Conservation (phyloP, 2,113 vertebrate genomes). For the Sebastes fasciatus region DNA sequence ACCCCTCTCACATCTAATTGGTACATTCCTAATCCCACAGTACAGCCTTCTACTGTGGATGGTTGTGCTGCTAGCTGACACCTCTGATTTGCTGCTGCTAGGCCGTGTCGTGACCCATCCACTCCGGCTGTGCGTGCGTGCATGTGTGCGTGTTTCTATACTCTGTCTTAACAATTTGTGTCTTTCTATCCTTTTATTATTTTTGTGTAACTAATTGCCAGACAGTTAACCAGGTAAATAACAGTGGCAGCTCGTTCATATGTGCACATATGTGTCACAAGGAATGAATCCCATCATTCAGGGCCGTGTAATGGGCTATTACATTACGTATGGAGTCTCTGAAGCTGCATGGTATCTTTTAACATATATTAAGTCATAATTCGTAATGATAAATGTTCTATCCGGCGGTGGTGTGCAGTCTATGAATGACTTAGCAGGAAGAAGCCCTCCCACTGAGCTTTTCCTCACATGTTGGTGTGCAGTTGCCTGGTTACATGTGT, state of each 20-base stretch:
- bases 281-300: constrained; percentile 11
- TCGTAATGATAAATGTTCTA: constrained; percentile 15
- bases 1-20: constrained; percentile 46
- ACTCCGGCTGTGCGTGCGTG: not conserved
- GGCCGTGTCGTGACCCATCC: constrained; percentile 24
- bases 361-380: constrained; percentile 16
- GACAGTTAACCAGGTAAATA: constrained; percentile 39
- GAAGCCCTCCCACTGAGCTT: constrained; percentile 47
- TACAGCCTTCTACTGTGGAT: constrained; percentile 30
- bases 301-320: not conserved
- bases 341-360: not conserved
- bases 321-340: constrained; percentile 3
- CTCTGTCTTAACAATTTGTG: constrained; percentile 24
- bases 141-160: not conserved
- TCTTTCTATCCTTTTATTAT: not conserved
- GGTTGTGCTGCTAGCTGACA: constrained; percentile 45
- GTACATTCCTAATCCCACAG: constrained; percentile 32
- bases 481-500: constrained; percentile 73
- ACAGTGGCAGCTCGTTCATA: constrained; percentile 47
- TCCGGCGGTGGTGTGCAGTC: constrained; percentile 28
- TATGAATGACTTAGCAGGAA: constrained; percentile 50
- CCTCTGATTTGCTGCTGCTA: constrained; percentile 61
- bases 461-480: constrained; percentile 42
- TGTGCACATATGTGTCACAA: constrained; percentile 33
- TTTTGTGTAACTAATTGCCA: constrained; percentile 35